phyloP scores from a whole-genome alignment of 2,113 vertebrate species.

The Hippocampus guttulatus region DNA sequence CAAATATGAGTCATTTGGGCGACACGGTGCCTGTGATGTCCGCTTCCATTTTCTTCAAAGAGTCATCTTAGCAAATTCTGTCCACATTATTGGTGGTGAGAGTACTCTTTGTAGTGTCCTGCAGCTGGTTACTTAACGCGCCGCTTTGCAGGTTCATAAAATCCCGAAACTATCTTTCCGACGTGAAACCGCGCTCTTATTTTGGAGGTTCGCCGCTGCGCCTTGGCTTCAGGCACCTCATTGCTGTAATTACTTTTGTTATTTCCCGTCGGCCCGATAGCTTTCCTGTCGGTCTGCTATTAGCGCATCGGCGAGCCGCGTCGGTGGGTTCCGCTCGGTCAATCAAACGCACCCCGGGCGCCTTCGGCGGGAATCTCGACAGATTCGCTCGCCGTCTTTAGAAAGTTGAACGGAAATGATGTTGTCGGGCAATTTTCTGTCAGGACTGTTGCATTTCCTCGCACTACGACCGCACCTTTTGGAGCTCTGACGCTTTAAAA shows the following conservation, averaged over 20 bases:
- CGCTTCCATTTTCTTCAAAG: neutral
- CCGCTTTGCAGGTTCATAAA: too few species aligned
- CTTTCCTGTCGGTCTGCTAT: neutral
- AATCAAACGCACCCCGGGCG: conserved; percentile 15
- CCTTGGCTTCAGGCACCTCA: neutral
- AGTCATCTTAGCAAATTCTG: neutral
- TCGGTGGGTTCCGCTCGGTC: conserved; percentile 13
- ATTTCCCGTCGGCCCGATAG: conserved; percentile 17
- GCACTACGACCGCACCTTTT: neutral
- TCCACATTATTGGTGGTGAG: neutral
- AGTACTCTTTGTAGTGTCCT: neutral
- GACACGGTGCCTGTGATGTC: neutral
- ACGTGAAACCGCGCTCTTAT: neutral
- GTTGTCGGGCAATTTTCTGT: neutral
- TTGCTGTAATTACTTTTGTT: conserved; percentile 1
- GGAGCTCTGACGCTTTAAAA: neutral
- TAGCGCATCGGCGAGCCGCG: neutral
- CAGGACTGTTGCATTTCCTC: neutral
- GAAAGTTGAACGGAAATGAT: neutral
- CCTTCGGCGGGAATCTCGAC: neutral
- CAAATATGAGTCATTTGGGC: neutral
- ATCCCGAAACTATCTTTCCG: too few species aligned
- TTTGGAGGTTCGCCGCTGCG: neutral
- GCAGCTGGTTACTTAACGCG: neutral
- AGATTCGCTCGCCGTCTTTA: conserved; percentile 1